phyloP scores from a whole-genome alignment of 2,113 vertebrate species.

The Oreamnos americanus region DNA sequence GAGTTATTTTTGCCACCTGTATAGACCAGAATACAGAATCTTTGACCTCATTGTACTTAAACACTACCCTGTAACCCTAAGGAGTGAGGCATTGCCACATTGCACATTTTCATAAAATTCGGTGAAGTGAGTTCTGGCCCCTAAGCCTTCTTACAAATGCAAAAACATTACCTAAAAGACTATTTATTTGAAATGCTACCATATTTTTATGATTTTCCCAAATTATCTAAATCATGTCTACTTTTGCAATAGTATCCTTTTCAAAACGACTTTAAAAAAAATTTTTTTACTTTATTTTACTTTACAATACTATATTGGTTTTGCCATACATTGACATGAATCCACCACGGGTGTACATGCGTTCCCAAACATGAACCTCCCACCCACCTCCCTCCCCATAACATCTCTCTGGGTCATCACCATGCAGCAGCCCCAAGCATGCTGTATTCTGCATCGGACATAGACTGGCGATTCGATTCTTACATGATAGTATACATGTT shows the following conservation, averaged over 20 bases:
- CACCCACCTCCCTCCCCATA: no score
- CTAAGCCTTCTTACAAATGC: not conserved
- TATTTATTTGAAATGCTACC: not conserved
- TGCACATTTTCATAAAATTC: not conserved
- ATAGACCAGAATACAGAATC: not conserved
- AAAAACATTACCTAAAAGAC: not conserved
- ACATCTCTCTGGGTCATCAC: no score
- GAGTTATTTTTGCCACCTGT: not conserved
- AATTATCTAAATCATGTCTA: not conserved
- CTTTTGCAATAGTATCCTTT: not conserved
- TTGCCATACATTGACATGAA: no score
- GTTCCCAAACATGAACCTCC: no score
- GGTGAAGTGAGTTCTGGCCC: not conserved
- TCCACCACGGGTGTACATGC: no score
- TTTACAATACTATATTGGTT: no score
- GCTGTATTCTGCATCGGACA: no score
- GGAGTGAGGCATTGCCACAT: not conserved
- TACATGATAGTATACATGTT: no score
- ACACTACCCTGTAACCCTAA: not conserved
- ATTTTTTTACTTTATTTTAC: no score
- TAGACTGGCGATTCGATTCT: no score
- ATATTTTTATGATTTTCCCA: not conserved
- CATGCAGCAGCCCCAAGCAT: no score
- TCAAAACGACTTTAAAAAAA: not conserved
- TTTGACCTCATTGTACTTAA: not conserved